Evolutionary conservation across 2,113 vertebrate species (phyloP), one percentile per base, ranked within the genome.

Genomic region (Lonchura striata): DNA sequence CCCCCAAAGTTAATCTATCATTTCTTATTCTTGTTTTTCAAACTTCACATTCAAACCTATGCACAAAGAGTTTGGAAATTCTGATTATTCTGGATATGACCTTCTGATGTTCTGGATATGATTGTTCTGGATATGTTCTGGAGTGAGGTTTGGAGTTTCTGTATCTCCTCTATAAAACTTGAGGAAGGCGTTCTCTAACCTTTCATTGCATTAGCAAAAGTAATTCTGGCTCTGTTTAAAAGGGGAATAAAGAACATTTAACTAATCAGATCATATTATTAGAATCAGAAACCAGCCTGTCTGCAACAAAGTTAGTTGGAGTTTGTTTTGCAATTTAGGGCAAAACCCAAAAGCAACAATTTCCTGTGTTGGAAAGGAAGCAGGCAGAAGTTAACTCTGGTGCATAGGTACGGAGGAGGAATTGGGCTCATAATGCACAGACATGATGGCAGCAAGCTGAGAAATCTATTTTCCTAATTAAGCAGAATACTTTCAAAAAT

Each of bases 131-230:
- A 7, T 23, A 3, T 9, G 27, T 22, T 39, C n/a, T n/a, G 52
- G 35, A 90, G 9, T 30, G 54, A 42, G 9, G 11, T 56, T 76
- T 75, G 56, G 39, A 59, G 44, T 59, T 69, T 47, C 6, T 49
- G 6, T n/a, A 4, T 64, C 10, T 76, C 18, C 31, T 53, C 10
- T 18, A 44, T 19, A 79, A 57, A 63, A 30, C 18, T 17, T 9
- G 9, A 39, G 39, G 25, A 59, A 27, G 31, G 2, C 35, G 9
- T 69, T 88, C n/a, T 53, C 41, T 60, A 72, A 15, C 7, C 5
- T 60, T 72, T 44, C 13, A 49, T 37, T 1, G 0, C 1, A 0
- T 44, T 52, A 77, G 20, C 1, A 9, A 6, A 49, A 60, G 7
- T 44, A 86, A 65, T 79, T 72, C 63, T 10, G 2, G 15, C 52